These are phyloP conservation scores for Amblyjoppa proteus DNA, from an alignment of 2,888 invertebrate species.

Conservation along the genomic window DNA sequence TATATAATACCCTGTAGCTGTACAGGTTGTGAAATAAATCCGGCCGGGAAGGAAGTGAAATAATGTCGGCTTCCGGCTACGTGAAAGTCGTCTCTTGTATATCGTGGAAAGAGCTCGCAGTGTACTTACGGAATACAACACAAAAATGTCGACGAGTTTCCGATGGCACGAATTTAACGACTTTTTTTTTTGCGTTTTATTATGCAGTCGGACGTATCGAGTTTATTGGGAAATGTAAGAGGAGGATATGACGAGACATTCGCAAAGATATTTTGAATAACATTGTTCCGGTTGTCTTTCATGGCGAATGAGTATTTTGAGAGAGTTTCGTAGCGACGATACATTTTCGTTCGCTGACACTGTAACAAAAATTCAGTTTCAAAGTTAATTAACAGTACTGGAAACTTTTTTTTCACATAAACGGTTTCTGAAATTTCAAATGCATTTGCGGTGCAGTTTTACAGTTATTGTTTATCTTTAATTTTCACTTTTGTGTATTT, in stretches of 20 bases:
- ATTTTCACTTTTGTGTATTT: neutral
- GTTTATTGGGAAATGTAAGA: neutral
- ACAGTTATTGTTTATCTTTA: neutral
- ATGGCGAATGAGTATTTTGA: neutral
- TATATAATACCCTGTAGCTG: slow-evolving; percentile 49
- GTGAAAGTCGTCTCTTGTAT: slow-evolving; percentile 38
- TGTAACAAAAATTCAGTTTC: neutral
- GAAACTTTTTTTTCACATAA: neutral
- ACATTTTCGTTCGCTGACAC: neutral
- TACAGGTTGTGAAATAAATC: slow-evolving; percentile 56
- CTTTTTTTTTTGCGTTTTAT: neutral
- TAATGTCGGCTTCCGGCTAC: slow-evolving; percentile 57
- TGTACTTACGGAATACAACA: neutral
- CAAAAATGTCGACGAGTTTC: neutral
- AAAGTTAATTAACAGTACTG: too few species aligned
- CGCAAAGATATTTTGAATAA: neutral
- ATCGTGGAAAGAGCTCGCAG: slow-evolving; percentile 14
- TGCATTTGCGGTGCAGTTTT: neutral
- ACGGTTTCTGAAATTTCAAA: neutral
- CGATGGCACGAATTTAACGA: neutral
- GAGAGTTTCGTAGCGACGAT: neutral
- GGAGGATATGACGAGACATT: neutral
- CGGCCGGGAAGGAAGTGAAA: slow-evolving; percentile 59
- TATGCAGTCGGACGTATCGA: neutral
- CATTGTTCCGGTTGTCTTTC: neutral